Evolutionary conservation across 2,797 vertebrate genomes (phyloP).

Genomic region (Phrynocephalus forsythii): DNA sequence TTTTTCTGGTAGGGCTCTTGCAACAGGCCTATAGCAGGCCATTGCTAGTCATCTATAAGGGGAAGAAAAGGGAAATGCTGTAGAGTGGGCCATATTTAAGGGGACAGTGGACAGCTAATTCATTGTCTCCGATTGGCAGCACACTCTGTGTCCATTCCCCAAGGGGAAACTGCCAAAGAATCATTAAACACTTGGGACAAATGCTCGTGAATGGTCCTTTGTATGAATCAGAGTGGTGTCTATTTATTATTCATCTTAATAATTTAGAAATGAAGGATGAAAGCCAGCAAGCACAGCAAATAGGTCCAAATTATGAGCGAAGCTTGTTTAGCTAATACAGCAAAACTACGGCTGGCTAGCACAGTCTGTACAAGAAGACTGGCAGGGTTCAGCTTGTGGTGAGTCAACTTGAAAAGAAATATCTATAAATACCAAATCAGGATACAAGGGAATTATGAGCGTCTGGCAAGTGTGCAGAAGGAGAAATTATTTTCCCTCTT

Average conservation of each 20-base stretch:
- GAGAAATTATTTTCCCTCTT: background rate
- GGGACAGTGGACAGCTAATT: background rate
- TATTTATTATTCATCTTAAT: slow-evolving; percentile 18
- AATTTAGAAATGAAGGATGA: background rate
- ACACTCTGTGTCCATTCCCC: background rate
- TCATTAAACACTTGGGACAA: slow-evolving; percentile 17
- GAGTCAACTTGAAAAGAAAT: slow-evolving; percentile 18
- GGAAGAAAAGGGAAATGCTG: too few species aligned
- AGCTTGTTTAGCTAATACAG: background rate
- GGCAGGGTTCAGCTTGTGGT: background rate
- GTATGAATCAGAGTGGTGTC: background rate
- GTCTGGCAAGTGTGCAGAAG: background rate
- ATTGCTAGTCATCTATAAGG: background rate
- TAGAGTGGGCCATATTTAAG: background rate
- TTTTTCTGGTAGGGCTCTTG: background rate
- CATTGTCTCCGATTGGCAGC: background rate
- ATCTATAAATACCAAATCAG: slow-evolving; percentile 24
- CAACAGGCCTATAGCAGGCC: background rate
- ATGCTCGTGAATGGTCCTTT: background rate
- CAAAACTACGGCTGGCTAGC: background rate
- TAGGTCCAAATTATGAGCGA: slow-evolving; percentile 11
- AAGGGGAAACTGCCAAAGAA: slow-evolving; percentile 3
- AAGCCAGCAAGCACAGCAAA: background rate
- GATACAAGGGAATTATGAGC: background rate
- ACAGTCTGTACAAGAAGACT: background rate